These are phyloP conservation scores for Aurelia aurita DNA, from an alignment of 30 jellyfish, hydroid and myxozoan species.

Conservation along the genomic window DNA sequence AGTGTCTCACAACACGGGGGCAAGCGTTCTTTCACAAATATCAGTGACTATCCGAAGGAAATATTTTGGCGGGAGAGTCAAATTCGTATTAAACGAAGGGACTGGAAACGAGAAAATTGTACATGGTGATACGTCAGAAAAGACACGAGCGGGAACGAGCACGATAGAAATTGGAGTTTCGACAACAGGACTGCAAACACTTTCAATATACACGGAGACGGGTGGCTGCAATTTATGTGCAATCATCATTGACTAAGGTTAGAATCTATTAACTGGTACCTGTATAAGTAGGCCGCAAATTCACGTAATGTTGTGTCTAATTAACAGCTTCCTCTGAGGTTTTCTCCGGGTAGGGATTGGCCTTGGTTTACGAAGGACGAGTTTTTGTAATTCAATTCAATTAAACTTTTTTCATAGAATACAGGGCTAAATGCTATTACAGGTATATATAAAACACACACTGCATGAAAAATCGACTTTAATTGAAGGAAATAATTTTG, in stretches of 20 bases:
- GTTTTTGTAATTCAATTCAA: too few relatives aligned
- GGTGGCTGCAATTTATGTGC: slow-evolving; percentile 92
- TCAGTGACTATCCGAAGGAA: slow-evolving; percentile 69
- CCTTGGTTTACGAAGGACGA: too few relatives aligned
- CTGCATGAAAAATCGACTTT: too few relatives aligned
- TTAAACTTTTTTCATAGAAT: too few relatives aligned
- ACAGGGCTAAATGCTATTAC: too few relatives aligned
- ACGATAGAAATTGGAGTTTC: slow-evolving; percentile 65
- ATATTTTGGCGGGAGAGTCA: slow-evolving; percentile 75
- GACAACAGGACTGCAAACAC: slow-evolving; percentile 64
- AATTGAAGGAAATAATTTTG: too few relatives aligned
- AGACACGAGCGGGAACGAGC: slow-evolving; percentile 49
- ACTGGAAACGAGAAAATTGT: slow-evolving; percentile 5
- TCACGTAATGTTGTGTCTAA: too few relatives aligned
- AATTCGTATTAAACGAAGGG: slow-evolving; percentile 33
- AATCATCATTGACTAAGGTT: slow-evolving; percentile 56
- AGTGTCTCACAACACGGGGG: neutral
- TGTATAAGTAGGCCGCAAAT: too few relatives aligned
- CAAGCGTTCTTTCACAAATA: slow-evolving; percentile 26
- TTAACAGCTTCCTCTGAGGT: too few relatives aligned
- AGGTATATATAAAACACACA: too few relatives aligned
- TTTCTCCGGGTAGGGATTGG: too few relatives aligned
- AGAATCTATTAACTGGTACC: neutral
- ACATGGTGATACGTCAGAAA: slow-evolving; percentile 68
- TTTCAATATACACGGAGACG: slow-evolving; percentile 62